Base-by-base conservation (phyloP, 2,113 vertebrate genomes). In the Himantopus leucocephalus region DNA sequence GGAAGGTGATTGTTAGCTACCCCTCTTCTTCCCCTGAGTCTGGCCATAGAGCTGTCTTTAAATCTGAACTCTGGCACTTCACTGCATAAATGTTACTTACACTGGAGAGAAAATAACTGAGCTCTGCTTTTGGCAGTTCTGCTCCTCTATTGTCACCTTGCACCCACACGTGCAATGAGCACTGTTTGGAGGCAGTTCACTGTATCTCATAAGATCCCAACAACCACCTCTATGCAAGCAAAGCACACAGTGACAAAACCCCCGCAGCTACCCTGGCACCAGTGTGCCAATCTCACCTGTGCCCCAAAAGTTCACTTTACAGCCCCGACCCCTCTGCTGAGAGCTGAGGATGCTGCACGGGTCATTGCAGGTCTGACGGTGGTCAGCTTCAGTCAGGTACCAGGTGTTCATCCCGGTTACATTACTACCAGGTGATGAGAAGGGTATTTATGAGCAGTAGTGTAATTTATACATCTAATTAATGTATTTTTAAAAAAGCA, bases 401-500 rank as follows among this genome's bases (percentile, higher is more conserved):
- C 59, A 58, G 32, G 24, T 14, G 37, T 22, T 55, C 17, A 66
- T 32, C 37, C 41, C 2, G 1, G 17, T 75, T 71, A 55, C 56
- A 64, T 66, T 37, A 77, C 45, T n/a, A n/a, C 9, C 32, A 73
- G 37, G n/a, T 45, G 55, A 80, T 26, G 20, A 83, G 43, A 88
- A 76, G 58, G 30, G 11, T 78, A 35, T 66, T 60, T 78, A 78
- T 35, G 27, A 92, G 35, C 39, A 78, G 30, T 17, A 75, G 37
- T 23, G 32, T 63, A 85, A 88, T 79, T 91, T 85, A 48, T 48
- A 83, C 21, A n/a, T 18, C n/a, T 75, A 91, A 93, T 74, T 45
- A 79, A 87, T 1, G 5, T 27, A 22, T 39, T 83, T 53, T 74
- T 35, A 6, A 56, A 43, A 70, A 85, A 78, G 9, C 29, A 48